phyloP scores from a whole-genome alignment of 2,888 invertebrate species.

The Amphipoea oculea region DNA sequence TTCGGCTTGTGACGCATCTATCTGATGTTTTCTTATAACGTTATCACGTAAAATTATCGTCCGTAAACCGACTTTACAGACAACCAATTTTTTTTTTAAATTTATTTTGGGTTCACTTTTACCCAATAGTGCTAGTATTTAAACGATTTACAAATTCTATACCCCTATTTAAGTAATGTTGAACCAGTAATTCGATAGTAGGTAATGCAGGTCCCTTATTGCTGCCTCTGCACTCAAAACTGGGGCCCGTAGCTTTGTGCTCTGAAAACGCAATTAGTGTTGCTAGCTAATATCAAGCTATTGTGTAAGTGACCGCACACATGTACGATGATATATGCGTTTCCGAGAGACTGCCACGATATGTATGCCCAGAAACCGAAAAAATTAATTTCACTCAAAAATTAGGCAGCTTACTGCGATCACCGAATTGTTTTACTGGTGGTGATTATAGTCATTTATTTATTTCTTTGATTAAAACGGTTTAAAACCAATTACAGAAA shows the following conservation, averaged over 20 bases:
- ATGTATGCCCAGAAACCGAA: background rate
- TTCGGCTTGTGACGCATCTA: too few species aligned
- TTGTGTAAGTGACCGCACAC: slow-evolving; percentile 8
- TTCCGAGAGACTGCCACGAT: background rate
- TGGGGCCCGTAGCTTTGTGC: slow-evolving; percentile 37
- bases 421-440: background rate
- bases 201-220: slow-evolving; percentile 22
- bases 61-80: too few species aligned
- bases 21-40: too few species aligned
- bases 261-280: slow-evolving; percentile 49
- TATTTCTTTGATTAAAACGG: too few species aligned
- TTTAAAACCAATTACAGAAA: too few species aligned
- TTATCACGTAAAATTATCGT: too few species aligned
- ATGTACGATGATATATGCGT: background rate
- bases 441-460: background rate
- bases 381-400: background rate
- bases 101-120: background rate
- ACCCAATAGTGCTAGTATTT: too few species aligned
- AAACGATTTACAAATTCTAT: background rate
- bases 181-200: slow-evolving; percentile 4
- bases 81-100: too few species aligned
- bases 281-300: slow-evolving; percentile 12
- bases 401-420: background rate
- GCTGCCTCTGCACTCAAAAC: slow-evolving; percentile 32
- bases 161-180: background rate